phyloP scores from a whole-genome alignment of 2,888 invertebrate genomes.

The Vannuccia rotundouncinata region DNA sequence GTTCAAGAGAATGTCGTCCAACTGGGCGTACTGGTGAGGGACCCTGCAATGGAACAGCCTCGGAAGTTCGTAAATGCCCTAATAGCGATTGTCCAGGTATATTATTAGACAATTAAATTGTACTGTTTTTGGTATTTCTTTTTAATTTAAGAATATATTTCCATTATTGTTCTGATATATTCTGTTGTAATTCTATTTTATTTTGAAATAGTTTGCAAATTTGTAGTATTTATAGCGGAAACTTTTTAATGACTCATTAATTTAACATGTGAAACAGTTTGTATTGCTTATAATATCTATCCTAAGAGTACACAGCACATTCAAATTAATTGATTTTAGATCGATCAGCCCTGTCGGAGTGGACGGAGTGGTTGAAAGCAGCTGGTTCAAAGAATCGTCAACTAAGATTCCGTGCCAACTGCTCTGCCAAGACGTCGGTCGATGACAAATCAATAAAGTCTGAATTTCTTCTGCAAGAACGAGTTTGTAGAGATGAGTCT shows the following conservation, averaged over 20 bases:
- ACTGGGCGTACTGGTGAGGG: not conserved
- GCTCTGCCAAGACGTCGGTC: not conserved
- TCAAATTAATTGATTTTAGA: too few species aligned
- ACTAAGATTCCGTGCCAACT: conserved; percentile 9
- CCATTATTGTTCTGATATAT: too few species aligned
- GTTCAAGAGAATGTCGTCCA: not conserved
- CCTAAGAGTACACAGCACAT: too few species aligned
- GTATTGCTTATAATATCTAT: too few species aligned
- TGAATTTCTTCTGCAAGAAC: not conserved
- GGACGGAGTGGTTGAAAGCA: not conserved
- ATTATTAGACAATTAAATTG: too few species aligned
- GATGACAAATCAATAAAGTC: not conserved
- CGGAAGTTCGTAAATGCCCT: not conserved
- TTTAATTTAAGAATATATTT: too few species aligned
- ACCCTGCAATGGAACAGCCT: not conserved
- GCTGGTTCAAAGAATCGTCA: not conserved
- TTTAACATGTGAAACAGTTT: too few species aligned
- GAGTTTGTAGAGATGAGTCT: not conserved
- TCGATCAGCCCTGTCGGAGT: not conserved
- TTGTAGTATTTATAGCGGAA: too few species aligned
- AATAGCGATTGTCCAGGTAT: not conserved
- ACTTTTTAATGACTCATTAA: too few species aligned
- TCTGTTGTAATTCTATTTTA: too few species aligned
- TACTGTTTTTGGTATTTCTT: too few species aligned
- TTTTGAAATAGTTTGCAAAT: too few species aligned